Evolutionary conservation across 2,113 vertebrate species (phyloP).

Genomic region (Chelonoidis abingdonii): DNA sequence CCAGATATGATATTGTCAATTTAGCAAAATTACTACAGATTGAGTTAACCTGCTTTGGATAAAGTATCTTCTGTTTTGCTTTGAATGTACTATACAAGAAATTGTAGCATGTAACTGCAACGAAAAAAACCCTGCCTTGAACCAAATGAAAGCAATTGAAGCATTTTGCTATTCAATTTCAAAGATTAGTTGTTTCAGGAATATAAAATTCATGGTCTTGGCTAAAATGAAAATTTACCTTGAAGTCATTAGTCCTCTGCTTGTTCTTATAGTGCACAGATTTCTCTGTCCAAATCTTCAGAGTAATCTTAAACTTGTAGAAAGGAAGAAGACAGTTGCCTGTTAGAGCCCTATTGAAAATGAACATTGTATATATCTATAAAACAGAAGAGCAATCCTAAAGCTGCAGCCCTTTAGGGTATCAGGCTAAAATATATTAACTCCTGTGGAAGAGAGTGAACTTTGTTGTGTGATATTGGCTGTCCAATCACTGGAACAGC

Average conservation of each 20-base stretch:
- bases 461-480: not conserved
- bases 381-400: not conserved
- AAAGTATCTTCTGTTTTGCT: not conserved
- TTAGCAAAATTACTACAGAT: not conserved
- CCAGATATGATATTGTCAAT: not conserved
- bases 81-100: not conserved
- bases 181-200: not conserved
- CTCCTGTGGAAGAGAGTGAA: not conserved
- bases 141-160: not conserved
- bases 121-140: not conserved
- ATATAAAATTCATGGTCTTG: not conserved
- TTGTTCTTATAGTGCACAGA: not conserved
- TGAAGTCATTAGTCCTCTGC: not conserved
- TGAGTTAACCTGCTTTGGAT: not conserved
- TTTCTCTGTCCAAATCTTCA: not conserved
- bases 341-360: conserved; percentile 1
- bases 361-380: not conserved
- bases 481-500: not conserved
- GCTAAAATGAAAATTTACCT: not conserved
- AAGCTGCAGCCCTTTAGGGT: not conserved
- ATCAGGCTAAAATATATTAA: not conserved
- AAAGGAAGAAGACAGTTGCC: not conserved
- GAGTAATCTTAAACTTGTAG: not conserved
- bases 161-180: not conserved
- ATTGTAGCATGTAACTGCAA: not conserved